Conservation (phyloP, 1,140 invertebrate species). For the Chionoecetes opilio region DNA sequence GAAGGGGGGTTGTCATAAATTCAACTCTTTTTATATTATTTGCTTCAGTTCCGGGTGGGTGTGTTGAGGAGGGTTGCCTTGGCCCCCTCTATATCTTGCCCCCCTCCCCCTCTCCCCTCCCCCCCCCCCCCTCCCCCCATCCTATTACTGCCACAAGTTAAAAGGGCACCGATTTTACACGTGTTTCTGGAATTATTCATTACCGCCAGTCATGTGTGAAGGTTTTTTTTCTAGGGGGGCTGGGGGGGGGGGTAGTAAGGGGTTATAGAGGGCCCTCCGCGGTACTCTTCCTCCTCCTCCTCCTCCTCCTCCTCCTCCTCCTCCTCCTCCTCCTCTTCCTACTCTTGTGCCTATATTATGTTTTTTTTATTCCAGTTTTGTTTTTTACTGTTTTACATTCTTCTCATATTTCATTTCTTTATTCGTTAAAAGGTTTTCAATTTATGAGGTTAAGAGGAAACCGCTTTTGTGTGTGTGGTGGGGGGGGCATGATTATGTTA, state of each 20-base stretch:
- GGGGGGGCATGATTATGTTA: no score
- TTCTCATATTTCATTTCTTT: no score
- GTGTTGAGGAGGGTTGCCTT: background rate
- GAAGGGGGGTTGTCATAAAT: slow-evolving; percentile 47
- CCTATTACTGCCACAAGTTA: background rate
- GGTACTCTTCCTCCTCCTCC: background rate
- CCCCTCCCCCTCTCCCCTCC: background rate
- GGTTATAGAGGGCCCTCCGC: no score
- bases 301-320: background rate
- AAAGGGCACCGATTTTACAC: slow-evolving; percentile 38
- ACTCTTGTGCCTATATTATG: no score
- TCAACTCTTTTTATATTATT: slow-evolving; percentile 55
- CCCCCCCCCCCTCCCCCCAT: background rate
- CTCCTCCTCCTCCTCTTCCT: no score
- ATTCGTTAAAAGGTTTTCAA: no score
- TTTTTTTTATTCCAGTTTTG: no score
- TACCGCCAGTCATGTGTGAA: slow-evolving; percentile 34
- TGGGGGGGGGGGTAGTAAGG: no score
- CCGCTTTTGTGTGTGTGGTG: no score
- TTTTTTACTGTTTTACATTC: no score
- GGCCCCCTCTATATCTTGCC: background rate
- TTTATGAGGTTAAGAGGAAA: no score
- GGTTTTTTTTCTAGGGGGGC: no score
- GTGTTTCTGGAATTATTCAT: slow-evolving; percentile 46
- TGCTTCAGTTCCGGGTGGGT: slow-evolving; percentile 38